phyloP scores from a whole-genome alignment of 2,888 invertebrate genomes.

The Busseola fusca region DNA sequence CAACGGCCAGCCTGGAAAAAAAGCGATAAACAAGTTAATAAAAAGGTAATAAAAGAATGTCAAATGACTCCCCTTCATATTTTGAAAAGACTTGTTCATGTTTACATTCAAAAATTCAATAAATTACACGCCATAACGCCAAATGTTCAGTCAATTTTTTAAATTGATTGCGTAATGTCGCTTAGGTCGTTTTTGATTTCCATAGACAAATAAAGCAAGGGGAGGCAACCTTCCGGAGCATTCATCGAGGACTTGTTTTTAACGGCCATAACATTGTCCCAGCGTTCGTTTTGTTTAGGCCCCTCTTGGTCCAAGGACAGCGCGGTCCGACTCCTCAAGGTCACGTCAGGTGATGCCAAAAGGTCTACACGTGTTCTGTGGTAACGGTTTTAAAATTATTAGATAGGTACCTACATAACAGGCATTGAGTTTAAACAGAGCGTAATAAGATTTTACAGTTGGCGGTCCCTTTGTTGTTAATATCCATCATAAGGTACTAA shows the following conservation, averaged over 20 bases:
- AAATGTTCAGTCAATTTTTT: constrained; percentile 35
- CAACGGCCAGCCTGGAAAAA: not conserved
- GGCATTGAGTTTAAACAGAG: constrained; percentile 40
- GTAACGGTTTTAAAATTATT: constrained; percentile 58
- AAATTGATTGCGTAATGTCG: constrained; percentile 44
- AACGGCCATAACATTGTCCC: constrained; percentile 65
- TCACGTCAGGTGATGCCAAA: constrained; percentile 64
- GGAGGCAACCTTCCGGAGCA: constrained; percentile 63
- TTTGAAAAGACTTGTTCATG: constrained; percentile 15
- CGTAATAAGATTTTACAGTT: constrained; percentile 22
- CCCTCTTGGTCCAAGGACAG: constrained; percentile 65
- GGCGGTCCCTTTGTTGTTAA: constrained; percentile 13
- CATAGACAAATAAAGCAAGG: constrained; percentile 57
- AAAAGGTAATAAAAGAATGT: not conserved
- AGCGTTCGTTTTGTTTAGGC: constrained; percentile 60
- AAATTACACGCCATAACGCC: constrained; percentile 34
- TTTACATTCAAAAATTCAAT: constrained; percentile 27
- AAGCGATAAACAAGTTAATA: not conserved
- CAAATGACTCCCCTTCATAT: constrained; percentile 9
- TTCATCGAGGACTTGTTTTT: constrained; percentile 65
- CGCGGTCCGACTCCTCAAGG: constrained; percentile 58
- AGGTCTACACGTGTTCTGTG: constrained; percentile 53
- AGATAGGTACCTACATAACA: constrained; percentile 1
- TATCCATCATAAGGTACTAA: constrained; percentile 16
- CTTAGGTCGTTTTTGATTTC: constrained; percentile 37